phyloP scores from a whole-genome alignment of 2,888 invertebrate species.

The Eupithecia inturbata region DNA sequence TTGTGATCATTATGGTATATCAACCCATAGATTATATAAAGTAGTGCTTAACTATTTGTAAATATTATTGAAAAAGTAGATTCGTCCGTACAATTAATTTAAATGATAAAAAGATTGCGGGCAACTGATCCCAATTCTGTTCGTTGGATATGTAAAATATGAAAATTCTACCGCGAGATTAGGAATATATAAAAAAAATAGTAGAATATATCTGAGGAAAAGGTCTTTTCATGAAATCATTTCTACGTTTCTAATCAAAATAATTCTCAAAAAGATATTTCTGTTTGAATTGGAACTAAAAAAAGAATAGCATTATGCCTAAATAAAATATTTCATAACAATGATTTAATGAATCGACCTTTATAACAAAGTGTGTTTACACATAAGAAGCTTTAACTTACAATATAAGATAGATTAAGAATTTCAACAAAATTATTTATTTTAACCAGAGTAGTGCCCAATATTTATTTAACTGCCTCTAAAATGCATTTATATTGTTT shows the following conservation, averaged over 20 bases:
- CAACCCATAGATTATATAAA: conserved; percentile 55
- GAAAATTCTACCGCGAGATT: conserved; percentile 49
- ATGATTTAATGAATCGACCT: conserved; percentile 44
- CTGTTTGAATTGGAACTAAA: not conserved
- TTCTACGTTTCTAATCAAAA: conserved; percentile 8
- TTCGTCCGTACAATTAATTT: conserved; percentile 39
- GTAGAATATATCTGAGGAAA: conserved; percentile 45
- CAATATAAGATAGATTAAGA: conserved; percentile 67
- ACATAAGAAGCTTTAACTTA: conserved; percentile 82
- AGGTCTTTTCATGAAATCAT: conserved; percentile 41
- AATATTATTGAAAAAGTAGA: conserved; percentile 73
- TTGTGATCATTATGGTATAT: conserved; percentile 45
- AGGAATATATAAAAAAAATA: conserved; percentile 50
- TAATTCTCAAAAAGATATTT: not conserved
- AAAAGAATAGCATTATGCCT: not conserved
- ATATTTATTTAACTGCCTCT: conserved; percentile 52
- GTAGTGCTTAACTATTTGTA: conserved; percentile 77
- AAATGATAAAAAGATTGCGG: conserved; percentile 40
- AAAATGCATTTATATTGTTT: conserved; percentile 64
- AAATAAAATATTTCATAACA: not conserved
- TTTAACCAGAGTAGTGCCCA: conserved; percentile 70
- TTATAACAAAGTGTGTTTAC: conserved; percentile 54
- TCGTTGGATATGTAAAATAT: conserved; percentile 40
- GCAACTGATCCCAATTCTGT: conserved; percentile 34
- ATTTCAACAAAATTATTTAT: conserved; percentile 44